Conservation (phyloP, 1,140 invertebrate genomes). For the Tetramorium parvispinum region DNA sequence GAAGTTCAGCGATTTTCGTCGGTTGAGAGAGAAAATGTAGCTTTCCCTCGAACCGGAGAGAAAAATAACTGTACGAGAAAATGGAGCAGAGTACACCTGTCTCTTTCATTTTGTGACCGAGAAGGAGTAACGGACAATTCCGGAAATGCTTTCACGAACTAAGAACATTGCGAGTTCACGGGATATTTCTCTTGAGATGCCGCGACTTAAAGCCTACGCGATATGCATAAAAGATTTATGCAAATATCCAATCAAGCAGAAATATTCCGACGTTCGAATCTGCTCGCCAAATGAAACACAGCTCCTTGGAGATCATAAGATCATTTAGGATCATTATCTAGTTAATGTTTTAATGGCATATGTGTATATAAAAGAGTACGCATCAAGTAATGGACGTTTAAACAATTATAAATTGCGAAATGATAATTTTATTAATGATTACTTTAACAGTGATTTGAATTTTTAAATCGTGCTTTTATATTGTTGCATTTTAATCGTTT, state of each 20-base stretch:
- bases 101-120: conserved; percentile 17
- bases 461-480: neutral
- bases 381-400: neutral
- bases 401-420: neutral
- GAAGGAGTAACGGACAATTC: conserved; percentile 42
- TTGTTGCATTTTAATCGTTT: neutral
- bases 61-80: neutral
- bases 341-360: neutral
- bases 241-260: conserved; percentile 49
- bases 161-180: neutral
- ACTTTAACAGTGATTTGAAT: neutral
- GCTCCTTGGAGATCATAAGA: conserved; percentile 3
- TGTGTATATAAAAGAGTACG: neutral
- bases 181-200: conserved; percentile 12
- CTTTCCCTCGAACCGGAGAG: neutral
- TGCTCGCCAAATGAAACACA: neutral
- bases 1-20: conserved; percentile 30
- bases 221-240: conserved; percentile 69
- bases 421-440: neutral
- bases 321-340: conserved; percentile 31
- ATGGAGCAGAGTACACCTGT: conserved; percentile 13
- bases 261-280: conserved; percentile 5
- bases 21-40: neutral
- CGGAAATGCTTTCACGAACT: conserved; percentile 37
- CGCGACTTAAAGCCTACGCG: conserved; percentile 35